phyloP scores from a whole-genome alignment of 2,797 vertebrate genomes.

The Craterocephalus amniculus region DNA sequence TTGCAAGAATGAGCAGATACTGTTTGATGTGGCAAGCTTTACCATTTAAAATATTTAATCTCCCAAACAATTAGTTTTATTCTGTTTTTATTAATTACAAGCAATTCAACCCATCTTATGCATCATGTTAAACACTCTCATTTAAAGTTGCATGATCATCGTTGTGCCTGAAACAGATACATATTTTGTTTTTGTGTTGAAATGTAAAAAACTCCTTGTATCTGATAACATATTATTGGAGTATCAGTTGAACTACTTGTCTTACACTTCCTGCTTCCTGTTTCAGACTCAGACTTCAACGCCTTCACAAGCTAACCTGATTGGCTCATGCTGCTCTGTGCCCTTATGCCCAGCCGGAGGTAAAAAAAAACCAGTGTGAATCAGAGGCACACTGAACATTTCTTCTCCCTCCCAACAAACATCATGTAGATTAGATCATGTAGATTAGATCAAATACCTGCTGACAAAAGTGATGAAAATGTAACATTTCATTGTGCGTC shows the following conservation, averaged over 20 bases:
- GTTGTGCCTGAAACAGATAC: background rate
- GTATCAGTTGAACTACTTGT: constrained; percentile 35
- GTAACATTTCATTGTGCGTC: constrained; percentile 57
- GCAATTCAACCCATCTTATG: background rate
- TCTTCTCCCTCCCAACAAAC: constrained; percentile 7
- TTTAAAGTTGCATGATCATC: background rate
- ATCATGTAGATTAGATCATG: constrained; percentile 16
- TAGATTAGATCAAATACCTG: too few species aligned
- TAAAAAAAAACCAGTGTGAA: constrained; percentile 77
- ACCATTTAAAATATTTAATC: background rate
- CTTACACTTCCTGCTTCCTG: constrained; percentile 76
- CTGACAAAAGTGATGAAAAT: constrained; percentile 30
- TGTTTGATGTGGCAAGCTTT: too few species aligned
- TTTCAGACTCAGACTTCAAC: constrained; percentile 89
- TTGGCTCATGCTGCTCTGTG: constrained; percentile 72
- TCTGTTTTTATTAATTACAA: too few species aligned
- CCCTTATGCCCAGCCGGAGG: constrained; percentile 66
- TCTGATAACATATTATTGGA: constrained; percentile 1
- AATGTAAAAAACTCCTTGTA: background rate
- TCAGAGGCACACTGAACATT: constrained; percentile 22
- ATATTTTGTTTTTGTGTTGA: background rate
- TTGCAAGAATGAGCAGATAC: background rate
- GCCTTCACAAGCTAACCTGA: constrained; percentile 85
- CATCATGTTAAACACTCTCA: background rate
- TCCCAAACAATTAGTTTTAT: too few species aligned